Evolutionary conservation across 2,797 vertebrate genomes (phyloP).

Genomic region (Anisognathus igniventris): DNA sequence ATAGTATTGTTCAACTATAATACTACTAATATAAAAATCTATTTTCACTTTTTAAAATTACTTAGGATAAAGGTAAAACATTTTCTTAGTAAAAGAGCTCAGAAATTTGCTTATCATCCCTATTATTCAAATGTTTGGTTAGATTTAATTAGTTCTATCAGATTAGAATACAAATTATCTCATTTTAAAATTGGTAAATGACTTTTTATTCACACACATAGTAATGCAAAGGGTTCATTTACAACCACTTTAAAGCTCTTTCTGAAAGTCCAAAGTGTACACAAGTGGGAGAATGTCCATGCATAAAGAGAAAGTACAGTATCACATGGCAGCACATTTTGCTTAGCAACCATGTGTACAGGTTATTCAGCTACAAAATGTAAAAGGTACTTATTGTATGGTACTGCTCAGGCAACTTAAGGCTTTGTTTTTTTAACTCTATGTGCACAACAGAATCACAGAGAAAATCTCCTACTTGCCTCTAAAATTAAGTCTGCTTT

Average conservation of each 20-base stretch:
- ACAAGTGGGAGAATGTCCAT: neutral
- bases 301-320: neutral
- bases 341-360: neutral
- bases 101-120: neutral
- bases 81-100: neutral
- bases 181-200: neutral
- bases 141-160: neutral
- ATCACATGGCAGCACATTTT: neutral
- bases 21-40: neutral
- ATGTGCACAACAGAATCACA: neutral
- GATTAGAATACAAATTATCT: neutral
- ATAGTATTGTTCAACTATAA: neutral
- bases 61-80: neutral
- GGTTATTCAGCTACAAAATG: neutral
- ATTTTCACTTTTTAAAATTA: accelerated
- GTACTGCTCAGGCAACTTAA: neutral
- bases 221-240: neutral
- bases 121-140: neutral
- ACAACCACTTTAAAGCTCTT: neutral
- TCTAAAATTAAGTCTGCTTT: neutral
- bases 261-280: neutral
- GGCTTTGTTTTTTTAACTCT: neutral
- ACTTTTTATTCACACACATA: neutral
- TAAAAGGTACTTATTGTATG: neutral
- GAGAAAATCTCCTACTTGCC: neutral